phyloP scores from a whole-genome alignment of 2,888 invertebrate species.

The Nezara viridula region DNA sequence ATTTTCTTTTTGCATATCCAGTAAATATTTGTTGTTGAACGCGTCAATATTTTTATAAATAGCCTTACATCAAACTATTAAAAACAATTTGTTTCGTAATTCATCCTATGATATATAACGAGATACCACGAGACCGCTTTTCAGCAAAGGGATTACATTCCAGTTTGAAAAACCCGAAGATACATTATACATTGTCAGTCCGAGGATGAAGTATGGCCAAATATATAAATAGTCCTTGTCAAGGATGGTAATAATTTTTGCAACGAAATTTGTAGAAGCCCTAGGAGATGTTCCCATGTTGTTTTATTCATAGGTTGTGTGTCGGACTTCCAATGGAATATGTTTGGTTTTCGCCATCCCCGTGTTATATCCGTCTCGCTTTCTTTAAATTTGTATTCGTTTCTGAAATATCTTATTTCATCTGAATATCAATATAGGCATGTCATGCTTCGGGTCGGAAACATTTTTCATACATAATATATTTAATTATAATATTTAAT shows the following conservation, averaged over 20 bases:
- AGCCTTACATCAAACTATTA: not conserved
- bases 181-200: constrained; percentile 22
- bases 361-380: not conserved
- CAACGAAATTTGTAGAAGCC: constrained; percentile 28
- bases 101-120: not conserved
- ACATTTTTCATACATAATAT: too few species aligned
- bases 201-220: constrained; percentile 18
- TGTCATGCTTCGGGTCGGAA: too few species aligned
- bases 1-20: not conserved
- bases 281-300: constrained; percentile 11
- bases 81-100: not conserved
- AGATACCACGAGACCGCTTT: not conserved
- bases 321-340: not conserved
- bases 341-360: not conserved
- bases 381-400: not conserved
- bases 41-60: not conserved
- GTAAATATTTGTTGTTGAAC: not conserved
- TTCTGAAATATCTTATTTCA: not conserved
- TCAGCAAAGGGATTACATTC: constrained; percentile 26
- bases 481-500: too few species aligned
- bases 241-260: constrained; percentile 28
- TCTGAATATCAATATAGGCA: not conserved
- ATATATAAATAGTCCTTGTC: constrained; percentile 9
- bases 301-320: constrained; percentile 11
- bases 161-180: not conserved